Conservation (phyloP, 2,888 invertebrate genomes). For the Zootermopsis nevadensis region DNA sequence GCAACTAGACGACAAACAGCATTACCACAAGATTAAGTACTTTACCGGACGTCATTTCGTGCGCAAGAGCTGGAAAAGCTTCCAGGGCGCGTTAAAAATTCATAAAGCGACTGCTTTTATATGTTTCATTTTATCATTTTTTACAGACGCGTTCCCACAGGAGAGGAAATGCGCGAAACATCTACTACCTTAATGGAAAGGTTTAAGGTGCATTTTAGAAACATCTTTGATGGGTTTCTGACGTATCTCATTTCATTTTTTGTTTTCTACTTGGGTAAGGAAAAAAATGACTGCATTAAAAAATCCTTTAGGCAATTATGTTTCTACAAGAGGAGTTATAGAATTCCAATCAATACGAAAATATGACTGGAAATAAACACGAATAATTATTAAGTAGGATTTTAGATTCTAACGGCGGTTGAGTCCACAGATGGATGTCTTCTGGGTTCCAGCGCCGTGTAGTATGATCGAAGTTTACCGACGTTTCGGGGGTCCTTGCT, state of each 20-base stretch:
- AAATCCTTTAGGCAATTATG: neutral
- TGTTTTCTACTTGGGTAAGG: neutral
- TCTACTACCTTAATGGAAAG: conserved; percentile 31
- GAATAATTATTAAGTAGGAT: too few relatives aligned
- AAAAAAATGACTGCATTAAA: neutral
- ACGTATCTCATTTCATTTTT: neutral
- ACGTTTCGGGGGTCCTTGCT: too few relatives aligned
- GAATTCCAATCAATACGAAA: too few relatives aligned
- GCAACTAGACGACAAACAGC: neutral
- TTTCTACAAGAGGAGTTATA: neutral
- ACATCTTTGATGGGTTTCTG: conserved; percentile 28
- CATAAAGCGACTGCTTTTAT: conserved; percentile 21
- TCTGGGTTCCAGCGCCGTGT: too few relatives aligned
- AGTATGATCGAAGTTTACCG: too few relatives aligned
- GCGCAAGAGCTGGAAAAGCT: conserved; percentile 13
- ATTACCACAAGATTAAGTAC: conserved; percentile 30
- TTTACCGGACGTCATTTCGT: conserved; percentile 1
- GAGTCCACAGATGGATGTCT: too few relatives aligned
- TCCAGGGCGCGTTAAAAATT: conserved; percentile 28
- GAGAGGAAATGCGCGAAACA: conserved; percentile 27
- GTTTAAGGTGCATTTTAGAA: conserved; percentile 31
- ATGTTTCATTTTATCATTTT: conserved; percentile 13
- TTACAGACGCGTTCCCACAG: neutral
- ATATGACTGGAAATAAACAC: too few relatives aligned
- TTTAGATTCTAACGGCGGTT: too few relatives aligned